Base-by-base conservation (phyloP, 2,113 vertebrate species). In the Puma concolor region DNA sequence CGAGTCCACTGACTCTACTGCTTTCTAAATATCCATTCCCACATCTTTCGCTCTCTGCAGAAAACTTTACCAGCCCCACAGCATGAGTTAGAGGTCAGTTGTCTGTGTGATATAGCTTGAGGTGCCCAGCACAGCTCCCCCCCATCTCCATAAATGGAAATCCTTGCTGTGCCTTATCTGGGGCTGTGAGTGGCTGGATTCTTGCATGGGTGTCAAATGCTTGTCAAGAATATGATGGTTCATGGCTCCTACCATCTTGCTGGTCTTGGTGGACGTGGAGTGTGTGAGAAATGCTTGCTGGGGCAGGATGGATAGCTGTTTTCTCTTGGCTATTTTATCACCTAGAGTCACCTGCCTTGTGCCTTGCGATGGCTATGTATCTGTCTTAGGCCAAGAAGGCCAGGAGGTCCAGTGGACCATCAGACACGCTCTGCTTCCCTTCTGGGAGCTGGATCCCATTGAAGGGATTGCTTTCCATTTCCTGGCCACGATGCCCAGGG, bases 401-500 rank as follows among this genome's bases (percentile, higher is more conserved):
- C 13, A 29, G 52, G 85, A 60, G 36, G 16, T 41, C 41, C 52
- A 0, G 3, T 3, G 31, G 76, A 29, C 36, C 0, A 0, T n/a
- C 44, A 13, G 84, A 7, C 11, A 33, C 23, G 33, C 57, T 25
- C 71, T n/a, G 36, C 41, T 71, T 63, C 69, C 50, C 50, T 27
- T 10, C 57, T n/a, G 44, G 41, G 64, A 57, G 13, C 38, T 31
- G 10, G 33, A 19, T 27, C 44, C 41, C 16, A 2, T 8, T 5
- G 15, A n/a, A 52, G 52, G 1, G 48, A 3, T 23, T 33, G 5
- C 38, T 19, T 54, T 11, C 21, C 15, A 0, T 60, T 17, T 71
- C 41, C 57, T 41, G 14, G 41, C 23, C 74, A 11, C 6, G 1
- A 1, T 9, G 54, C 27, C 33, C 3, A 29, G 33, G 15, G 76